Base-by-base conservation (phyloP, 2,797 vertebrate genomes). In the Podarcis lilfordi region DNA sequence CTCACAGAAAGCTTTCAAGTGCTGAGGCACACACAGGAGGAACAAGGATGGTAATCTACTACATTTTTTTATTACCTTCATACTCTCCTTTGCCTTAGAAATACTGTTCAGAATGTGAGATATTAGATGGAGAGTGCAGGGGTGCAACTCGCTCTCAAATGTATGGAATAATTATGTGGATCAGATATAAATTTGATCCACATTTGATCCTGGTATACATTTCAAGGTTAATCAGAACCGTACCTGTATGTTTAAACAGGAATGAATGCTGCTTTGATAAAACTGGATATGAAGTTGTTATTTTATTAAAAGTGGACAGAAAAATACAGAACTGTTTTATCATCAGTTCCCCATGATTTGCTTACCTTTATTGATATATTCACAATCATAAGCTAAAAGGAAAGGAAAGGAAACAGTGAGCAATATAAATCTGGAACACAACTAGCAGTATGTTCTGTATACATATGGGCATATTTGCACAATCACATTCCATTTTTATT, bases 301-400 rank as follows among this genome's bases (percentile, higher is more conserved):
- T 1, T 92, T 91, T 82, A 25, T 84, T 15, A 61, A 15, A 89
- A 0, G 15, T 74, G 59, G 1, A 40, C 9, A 43, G 79, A 80
- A n/a, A 0, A 59, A 68, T 15, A 68, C 40, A 50, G 11, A 71
- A 40, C 19, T 61, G 29, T 32, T 10, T 76, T 86, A 85, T 88
- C 81, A 7, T 66, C 2, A 84, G 1, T 4, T 92, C 3, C 3
- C 80, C 3, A 76, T 87, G 5, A 50, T 71, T 4, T 87, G 87
- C 95, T 86, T 97, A 99, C 99, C 98, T 98, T 98, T 99, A 95
- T 99, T 99, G 97, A 98, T 99, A 97, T 97, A 99, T 96, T 99
- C 99, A 97, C 99, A 99, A 79, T 99, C 99, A 66, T 98, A 98
- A 0, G 99, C 99, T 99, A 96, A 93, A 93, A 97, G 95, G 93